Percentiles rank a stretch among this genome's conserved stretches.
Conservation (phyloP, 2,888 invertebrate genomes). For the Arge pagana region DNA sequence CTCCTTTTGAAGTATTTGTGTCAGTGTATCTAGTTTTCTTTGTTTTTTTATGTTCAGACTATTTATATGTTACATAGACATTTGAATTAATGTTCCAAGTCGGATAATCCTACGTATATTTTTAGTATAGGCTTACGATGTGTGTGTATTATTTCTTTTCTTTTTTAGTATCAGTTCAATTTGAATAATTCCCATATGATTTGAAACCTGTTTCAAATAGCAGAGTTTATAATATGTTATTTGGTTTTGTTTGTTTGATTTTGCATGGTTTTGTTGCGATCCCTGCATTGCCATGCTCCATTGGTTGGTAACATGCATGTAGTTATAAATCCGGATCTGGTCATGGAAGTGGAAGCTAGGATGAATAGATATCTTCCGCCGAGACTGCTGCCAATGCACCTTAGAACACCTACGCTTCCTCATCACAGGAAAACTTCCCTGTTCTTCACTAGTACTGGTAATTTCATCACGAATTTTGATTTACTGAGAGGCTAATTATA, state of each 20-base stretch:
- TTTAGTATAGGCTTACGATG: slow-evolving; percentile 10
- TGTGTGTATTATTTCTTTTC: neutral
- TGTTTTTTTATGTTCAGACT: too few species aligned
- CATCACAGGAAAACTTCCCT: slow-evolving; percentile 57
- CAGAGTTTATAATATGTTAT: slow-evolving; percentile 36
- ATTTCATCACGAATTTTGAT: slow-evolving; percentile 39
- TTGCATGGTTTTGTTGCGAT: slow-evolving; percentile 57
- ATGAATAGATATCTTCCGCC: slow-evolving; percentile 83
- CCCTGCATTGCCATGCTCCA: slow-evolving; percentile 50
- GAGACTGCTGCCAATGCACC: slow-evolving; percentile 63
- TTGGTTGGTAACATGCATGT: slow-evolving; percentile 56
- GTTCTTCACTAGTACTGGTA: slow-evolving; percentile 55
- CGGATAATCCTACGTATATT: neutral
- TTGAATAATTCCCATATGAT: too few species aligned
- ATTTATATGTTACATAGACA: too few species aligned
- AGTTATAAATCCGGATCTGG: slow-evolving; percentile 88
- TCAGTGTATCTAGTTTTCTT: too few species aligned
- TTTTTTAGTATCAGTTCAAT: slow-evolving; percentile 19
- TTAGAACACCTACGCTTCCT: slow-evolving; percentile 49
- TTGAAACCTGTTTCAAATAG: too few species aligned
- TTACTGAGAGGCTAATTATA: too few species aligned
- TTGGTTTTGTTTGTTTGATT: slow-evolving; percentile 46
- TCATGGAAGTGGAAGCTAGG: slow-evolving; percentile 86
- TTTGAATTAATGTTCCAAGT: too few species aligned
- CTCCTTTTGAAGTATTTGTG: neutral